Evolutionary conservation across 2,113 vertebrate species (phyloP).

Genomic region (Pedionomus torquatus): DNA sequence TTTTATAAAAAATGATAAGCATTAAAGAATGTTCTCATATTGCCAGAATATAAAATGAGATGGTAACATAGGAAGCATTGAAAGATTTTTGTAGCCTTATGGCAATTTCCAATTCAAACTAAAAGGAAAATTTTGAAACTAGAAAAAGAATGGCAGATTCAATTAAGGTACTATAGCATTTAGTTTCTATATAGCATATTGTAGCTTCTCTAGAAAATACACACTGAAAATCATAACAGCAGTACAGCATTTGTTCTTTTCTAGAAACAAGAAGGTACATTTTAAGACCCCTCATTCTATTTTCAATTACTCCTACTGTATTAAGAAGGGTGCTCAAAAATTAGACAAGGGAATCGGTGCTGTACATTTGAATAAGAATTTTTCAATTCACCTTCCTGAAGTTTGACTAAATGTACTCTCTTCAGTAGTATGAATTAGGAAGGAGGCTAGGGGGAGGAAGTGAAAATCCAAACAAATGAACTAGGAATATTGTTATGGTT

Average conservation of each 20-base stretch:
- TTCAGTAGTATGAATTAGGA: not conserved
- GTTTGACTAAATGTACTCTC: not conserved
- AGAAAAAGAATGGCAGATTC: not conserved
- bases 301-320: not conserved
- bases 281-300: not conserved
- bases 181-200: not conserved
- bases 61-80: not conserved
- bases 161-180: not conserved
- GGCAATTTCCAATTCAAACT: not conserved
- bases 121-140: not conserved
- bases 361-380: not conserved
- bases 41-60: not conserved
- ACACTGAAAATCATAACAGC: not conserved
- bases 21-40: not conserved
- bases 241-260: not conserved
- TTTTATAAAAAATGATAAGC: not conserved
- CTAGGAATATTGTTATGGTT: not conserved
- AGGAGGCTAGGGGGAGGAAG: not conserved
- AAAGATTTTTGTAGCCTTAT: not conserved
- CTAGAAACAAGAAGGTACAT: not conserved
- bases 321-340: not conserved
- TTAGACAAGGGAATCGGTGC: not conserved
- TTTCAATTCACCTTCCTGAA: not conserved
- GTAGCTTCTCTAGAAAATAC: not conserved
- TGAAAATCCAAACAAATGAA: not conserved